Conservation (phyloP, 2,797 vertebrate genomes). For the Ctenopoma kingsleyae region DNA sequence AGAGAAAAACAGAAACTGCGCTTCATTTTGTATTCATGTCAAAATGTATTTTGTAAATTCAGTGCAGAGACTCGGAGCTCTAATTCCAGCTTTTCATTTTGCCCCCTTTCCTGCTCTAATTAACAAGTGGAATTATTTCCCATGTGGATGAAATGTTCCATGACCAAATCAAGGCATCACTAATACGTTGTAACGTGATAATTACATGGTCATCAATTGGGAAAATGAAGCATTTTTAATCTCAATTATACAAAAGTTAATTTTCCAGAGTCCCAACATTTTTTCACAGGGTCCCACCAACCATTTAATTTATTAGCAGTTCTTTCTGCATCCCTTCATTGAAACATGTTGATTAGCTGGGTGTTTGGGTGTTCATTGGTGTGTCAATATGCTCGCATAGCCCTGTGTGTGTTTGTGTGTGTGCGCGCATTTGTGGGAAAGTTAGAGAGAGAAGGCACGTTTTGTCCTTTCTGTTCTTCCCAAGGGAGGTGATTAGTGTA, state of each 20-base stretch:
- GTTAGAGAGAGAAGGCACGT: neutral
- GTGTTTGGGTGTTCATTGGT: conserved; percentile 22
- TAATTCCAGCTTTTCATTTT: conserved; percentile 25
- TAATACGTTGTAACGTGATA: conserved; percentile 60
- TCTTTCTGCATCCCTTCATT: conserved; percentile 17
- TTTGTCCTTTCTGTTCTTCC: conserved; percentile 28
- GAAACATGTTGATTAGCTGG: conserved; percentile 40
- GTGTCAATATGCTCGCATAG: conserved; percentile 3
- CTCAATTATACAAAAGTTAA: conserved; percentile 64
- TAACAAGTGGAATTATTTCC: conserved; percentile 63
- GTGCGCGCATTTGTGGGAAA: conserved; percentile 5
- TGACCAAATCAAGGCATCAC: conserved; percentile 56
- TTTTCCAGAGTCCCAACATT: conserved; percentile 21
- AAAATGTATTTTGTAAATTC: conserved; percentile 4
- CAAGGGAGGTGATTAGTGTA: conserved; percentile 63
- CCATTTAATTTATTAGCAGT: conserved; percentile 56
- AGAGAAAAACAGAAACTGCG: conserved; percentile 4
- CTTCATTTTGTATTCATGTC: neutral
- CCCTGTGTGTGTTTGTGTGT: conserved; percentile 10
- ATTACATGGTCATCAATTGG: conserved; percentile 69
- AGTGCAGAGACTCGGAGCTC: neutral
- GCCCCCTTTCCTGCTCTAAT: conserved; percentile 45
- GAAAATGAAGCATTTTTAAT: conserved; percentile 69
- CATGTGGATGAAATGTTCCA: conserved; percentile 59
- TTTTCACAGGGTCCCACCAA: neutral